Evolutionary conservation across 1,140 invertebrate genomes (phyloP).

Genomic region (Muscidifurax raptorellus): DNA sequence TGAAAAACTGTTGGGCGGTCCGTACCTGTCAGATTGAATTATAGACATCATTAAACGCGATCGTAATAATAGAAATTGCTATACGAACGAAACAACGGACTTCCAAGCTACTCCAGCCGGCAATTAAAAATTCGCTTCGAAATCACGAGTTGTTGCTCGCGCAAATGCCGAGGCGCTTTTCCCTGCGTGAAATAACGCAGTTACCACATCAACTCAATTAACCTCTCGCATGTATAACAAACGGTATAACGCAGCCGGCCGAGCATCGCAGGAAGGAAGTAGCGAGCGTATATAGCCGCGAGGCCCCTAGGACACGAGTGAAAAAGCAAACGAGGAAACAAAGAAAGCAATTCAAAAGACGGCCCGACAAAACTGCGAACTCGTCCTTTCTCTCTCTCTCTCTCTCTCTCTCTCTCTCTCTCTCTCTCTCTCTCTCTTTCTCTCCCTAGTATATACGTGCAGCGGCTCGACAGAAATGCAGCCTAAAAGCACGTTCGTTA

Average conservation of each 20-base stretch:
- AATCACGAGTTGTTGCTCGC: too few relatives aligned
- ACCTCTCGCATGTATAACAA: background rate
- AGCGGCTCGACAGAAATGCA: conserved; percentile 30
- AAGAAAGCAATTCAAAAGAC: conserved; percentile 47
- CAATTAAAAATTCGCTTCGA: too few relatives aligned
- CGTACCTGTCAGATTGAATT: too few relatives aligned
- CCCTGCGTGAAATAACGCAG: background rate
- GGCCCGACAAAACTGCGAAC: conserved; percentile 37
- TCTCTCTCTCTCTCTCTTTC: too few relatives aligned
- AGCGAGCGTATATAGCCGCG: background rate
- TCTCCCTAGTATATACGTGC: background rate
- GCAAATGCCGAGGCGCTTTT: background rate
- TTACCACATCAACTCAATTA: conserved; percentile 42
- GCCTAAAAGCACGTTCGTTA: conserved; percentile 50
- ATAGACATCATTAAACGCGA: too few relatives aligned
- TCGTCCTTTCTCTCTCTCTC: conserved; percentile 28
- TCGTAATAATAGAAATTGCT: too few relatives aligned
- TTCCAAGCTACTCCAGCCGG: too few relatives aligned
- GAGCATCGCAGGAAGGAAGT: background rate
- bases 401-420: conserved; percentile 17
- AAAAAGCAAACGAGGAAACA: conserved; percentile 9
- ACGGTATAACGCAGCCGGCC: background rate
- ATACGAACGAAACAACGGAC: too few relatives aligned
- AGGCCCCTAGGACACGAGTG: background rate
- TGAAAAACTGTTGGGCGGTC: background rate